Conservation (phyloP, 2,113 vertebrate genomes). For the Taurulus bubalis region DNA sequence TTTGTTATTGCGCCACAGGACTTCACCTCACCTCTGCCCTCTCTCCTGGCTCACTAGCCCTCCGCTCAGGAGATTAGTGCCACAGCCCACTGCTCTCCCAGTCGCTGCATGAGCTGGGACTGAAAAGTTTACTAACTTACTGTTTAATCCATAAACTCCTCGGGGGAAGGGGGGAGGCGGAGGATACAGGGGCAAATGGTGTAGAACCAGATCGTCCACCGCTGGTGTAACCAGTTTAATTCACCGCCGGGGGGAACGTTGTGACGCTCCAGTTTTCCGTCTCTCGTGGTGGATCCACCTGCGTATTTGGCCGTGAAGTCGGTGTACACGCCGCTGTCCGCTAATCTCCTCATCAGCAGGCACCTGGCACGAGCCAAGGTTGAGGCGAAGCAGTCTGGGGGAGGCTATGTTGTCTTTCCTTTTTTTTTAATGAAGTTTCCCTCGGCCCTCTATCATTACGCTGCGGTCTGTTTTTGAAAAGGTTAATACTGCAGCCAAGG, state of each 20-base stretch:
- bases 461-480: conserved; percentile 53
- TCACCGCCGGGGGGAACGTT: conserved; percentile 16
- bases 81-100: conserved; percentile 65
- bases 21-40: conserved; percentile 81
- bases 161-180: background rate
- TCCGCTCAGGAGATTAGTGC: conserved; percentile 69
- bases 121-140: conserved; percentile 57
- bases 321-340: conserved; percentile 45
- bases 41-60: conserved; percentile 57
- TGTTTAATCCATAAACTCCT: conserved; percentile 56
- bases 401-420: conserved; percentile 34
- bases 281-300: background rate
- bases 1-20: conserved; percentile 80
- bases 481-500: conserved; percentile 67
- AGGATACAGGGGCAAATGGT: conserved; percentile 4
- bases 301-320: conserved; percentile 26
- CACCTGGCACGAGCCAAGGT: conserved; percentile 35
- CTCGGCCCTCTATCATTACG: conserved; percentile 44
- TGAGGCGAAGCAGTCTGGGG: conserved; percentile 22
- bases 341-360: conserved; percentile 26
- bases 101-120: conserved; percentile 47
- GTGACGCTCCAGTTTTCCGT: conserved; percentile 19
- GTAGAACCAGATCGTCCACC: conserved; percentile 53
- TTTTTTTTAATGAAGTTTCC: conserved; percentile 31
- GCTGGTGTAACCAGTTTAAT: conserved; percentile 40